Base-by-base conservation (phyloP, 2,888 invertebrate species). In the Epirrhoe tristata region DNA sequence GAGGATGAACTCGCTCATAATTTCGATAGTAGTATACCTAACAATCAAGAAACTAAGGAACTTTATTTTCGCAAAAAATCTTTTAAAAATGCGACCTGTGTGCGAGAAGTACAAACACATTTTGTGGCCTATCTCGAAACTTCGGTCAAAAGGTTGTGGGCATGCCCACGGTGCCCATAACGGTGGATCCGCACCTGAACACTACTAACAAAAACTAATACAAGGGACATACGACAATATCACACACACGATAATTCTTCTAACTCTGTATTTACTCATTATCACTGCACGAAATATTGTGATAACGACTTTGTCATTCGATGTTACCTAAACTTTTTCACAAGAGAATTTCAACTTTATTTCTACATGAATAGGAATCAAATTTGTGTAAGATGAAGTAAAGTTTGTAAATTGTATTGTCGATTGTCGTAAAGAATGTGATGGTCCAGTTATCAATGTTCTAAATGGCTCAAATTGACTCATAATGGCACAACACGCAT, bases 181-280 rank as follows among this genome's bases (percentile, higher is more conserved):
- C n/a, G n/a, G n/a, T n/a, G n/a, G n/a, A n/a, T n/a, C n/a, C n/a
- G n/a, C n/a, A n/a, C n/a, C n/a, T n/a, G n/a, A n/a, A n/a, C n/a
- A n/a, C n/a, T n/a, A n/a, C 51, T 75, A 73, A 77, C 56, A 75
- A 60, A 68, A 74, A 58, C 57, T 56, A 72, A 81, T 55, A 81
- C 77, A 80, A 74, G 78, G 72, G 87, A 88, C 88, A 87, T 74
- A 81, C 82, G 87, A 85, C 87, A 86, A 62, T 81, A 75, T 69
- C 77, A 74, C 71, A 72, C 70, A 55, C 75, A 74, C 67, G 76
- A 71, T 77, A 80, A 75, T 73, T 67, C 76, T 31, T 6, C 69
- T 64, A 72, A 73, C 52, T 66, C 67, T 68, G 72, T 73, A 76
- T 74, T 73, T 80, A 75, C 77, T 78, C 65, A 78, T 88, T 86